Base-by-base conservation (phyloP, 2,797 vertebrate genomes). In the Alosa sapidissima region DNA sequence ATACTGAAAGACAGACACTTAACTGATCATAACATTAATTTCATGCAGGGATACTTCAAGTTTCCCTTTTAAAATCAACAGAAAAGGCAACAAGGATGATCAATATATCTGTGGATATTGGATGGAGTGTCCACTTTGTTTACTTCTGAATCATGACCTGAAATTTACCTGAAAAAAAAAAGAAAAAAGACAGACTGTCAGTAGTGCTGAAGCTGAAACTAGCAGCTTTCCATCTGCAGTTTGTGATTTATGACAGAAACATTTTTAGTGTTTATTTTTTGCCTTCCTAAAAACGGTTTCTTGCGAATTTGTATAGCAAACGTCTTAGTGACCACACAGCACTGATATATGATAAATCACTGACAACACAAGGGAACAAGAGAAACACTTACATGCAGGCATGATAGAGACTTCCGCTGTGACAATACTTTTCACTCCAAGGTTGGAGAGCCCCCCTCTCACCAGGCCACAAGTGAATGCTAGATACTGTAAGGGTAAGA, bases 401-500 rank as follows among this genome's bases (percentile, higher is more conserved):
- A 99, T 98, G 91, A 96, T 89, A 82, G 98, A 97, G 89, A 98
- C 97, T 93, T 98, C 97, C 13, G 97, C 97, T 1, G 98, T 99
- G 89, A 99, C 97, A 82, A 98, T 97, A 90, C 97, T 99, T 93
- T 97, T 98, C 92, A 99, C 97, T 86, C 97, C 98, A 88, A 99
- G 92, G 88, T 96, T 97, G 24, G 95, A 96, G 81, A 99, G 94
- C 58, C 95, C 97, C 54, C 98, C 98, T 96, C 97, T 96, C 92
- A 98, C 97, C 91, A 98, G 93, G 87, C 98, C 98, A 91, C 98
- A 99, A 49, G 96, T 96, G 92, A 98, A 98, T 82, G 98, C 97
- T 94, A 99, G 94, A 93, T 97, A 99, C 98, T 99, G 89, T 89
- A 94, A 58, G 10, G 72, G 72, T 41, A 82, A 83, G 7, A 58